Evolutionary conservation across 2,888 invertebrate genomes (phyloP).

Genomic region (Lepidochitona cinerea): DNA sequence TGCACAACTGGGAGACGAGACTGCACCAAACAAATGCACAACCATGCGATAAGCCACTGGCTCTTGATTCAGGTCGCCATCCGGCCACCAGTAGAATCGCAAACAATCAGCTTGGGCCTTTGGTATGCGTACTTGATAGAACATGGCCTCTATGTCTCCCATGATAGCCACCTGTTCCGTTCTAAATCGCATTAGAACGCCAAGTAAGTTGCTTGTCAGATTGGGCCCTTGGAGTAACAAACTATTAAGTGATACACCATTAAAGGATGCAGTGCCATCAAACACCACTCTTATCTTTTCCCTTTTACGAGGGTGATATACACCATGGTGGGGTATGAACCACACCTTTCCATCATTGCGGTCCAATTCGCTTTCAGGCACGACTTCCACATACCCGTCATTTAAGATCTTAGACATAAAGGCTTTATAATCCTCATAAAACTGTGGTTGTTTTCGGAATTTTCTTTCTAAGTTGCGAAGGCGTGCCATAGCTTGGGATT

Average conservation of each 20-base stretch:
- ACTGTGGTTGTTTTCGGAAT: not conserved
- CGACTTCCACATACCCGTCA: not conserved
- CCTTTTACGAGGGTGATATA: slow-evolving; percentile 29
- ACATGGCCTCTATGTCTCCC: slow-evolving; percentile 35
- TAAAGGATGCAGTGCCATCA: slow-evolving; percentile 32
- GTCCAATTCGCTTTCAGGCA: not conserved
- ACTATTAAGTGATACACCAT: slow-evolving; percentile 29
- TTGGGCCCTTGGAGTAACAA: slow-evolving; percentile 32
- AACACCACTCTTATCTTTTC: slow-evolving; percentile 26
- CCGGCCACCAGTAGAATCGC: not conserved
- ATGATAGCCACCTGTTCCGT: slow-evolving; percentile 20
- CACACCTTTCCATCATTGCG: slow-evolving; percentile 4
- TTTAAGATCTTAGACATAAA: not conserved
- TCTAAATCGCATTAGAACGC: slow-evolving; percentile 28
- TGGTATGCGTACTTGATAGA: slow-evolving; percentile 25
- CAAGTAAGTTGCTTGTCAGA: slow-evolving; percentile 28
- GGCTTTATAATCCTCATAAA: not conserved
- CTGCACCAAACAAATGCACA: not conserved
- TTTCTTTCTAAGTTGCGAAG: not conserved
- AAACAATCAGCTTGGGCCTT: not conserved
- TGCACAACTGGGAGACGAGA: not conserved
- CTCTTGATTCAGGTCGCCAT: not conserved
- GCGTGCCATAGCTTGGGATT: too few species aligned
- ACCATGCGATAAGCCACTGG: not conserved
- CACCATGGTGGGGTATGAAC: slow-evolving; percentile 34